These are phyloP conservation scores for Pseudoatta argentina DNA, from an alignment of 1,140 invertebrate species.

Conservation along the genomic window DNA sequence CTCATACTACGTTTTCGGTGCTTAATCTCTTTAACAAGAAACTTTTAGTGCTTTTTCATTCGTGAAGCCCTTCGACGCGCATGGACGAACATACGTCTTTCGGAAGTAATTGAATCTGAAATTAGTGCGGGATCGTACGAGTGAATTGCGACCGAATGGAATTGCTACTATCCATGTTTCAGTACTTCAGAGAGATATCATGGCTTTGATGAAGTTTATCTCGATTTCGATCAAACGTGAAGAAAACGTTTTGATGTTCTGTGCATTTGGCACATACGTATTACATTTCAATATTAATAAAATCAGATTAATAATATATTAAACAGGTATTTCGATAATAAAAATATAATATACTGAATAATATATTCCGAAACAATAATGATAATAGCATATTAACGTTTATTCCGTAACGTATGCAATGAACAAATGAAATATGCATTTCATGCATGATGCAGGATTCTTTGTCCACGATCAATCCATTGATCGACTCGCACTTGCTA, in stretches of 20 bases:
- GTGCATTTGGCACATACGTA: background rate
- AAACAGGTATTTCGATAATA: background rate
- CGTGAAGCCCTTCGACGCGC: conserved; percentile 4
- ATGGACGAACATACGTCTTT: conserved; percentile 28
- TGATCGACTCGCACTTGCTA: conserved; percentile 25
- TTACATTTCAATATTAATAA: conserved; percentile 1
- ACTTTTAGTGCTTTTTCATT: conserved; percentile 41
- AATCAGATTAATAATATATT: background rate
- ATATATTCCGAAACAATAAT: background rate
- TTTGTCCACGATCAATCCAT: background rate
- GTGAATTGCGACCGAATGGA: background rate
- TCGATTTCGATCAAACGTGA: background rate
- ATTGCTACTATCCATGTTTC: conserved; percentile 7
- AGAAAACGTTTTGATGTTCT: background rate
- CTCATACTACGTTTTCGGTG: conserved; percentile 15
- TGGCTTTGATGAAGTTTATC: background rate
- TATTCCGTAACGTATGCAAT: background rate
- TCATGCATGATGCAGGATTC: conserved; percentile 9
- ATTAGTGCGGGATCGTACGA: conserved; percentile 17
- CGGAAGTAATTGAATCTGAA: conserved; percentile 38
- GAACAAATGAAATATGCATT: conserved; percentile 11
- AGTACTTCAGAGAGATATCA: background rate
- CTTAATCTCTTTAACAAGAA: conserved; percentile 41
- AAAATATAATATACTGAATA: conserved; percentile 23
- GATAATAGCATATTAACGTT: background rate